Conservation (phyloP, 92 coral and sea anemone species). For the Umimayanthus chanpuru region DNA sequence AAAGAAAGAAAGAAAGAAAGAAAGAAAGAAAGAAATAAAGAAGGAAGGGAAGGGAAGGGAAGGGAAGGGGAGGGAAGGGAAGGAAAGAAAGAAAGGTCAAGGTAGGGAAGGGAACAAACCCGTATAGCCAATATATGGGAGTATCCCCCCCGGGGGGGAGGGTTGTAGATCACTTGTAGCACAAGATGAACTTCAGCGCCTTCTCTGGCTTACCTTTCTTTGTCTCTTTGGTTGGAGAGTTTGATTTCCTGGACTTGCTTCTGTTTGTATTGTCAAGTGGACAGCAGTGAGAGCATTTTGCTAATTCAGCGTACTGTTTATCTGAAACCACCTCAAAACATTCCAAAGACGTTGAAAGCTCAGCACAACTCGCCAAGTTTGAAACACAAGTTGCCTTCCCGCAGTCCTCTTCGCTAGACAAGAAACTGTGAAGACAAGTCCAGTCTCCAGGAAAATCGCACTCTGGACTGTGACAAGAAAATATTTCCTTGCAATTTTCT, state of each 20-base stretch:
- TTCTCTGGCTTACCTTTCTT: slow-evolving; percentile 46
- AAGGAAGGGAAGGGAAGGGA: too few relatives aligned
- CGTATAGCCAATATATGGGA: too few relatives aligned
- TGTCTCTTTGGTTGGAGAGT: slow-evolving; percentile 56
- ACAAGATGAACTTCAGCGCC: neutral
- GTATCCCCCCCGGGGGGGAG: too few relatives aligned
- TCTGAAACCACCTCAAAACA: slow-evolving; percentile 71
- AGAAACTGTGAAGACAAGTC: slow-evolving; percentile 16
- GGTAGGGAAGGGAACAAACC: too few relatives aligned
- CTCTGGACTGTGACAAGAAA: neutral
- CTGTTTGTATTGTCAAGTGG: slow-evolving; percentile 48
- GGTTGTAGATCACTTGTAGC: neutral
- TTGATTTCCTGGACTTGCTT: slow-evolving; percentile 46
- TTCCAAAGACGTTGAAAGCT: slow-evolving; percentile 69
- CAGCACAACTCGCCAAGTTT: slow-evolving; percentile 35
- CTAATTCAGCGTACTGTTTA: slow-evolving; percentile 32
- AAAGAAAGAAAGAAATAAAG: too few relatives aligned
- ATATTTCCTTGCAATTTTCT: neutral
- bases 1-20: too few relatives aligned
- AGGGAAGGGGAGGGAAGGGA: too few relatives aligned
- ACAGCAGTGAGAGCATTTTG: slow-evolving; percentile 41
- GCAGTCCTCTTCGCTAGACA: neutral
- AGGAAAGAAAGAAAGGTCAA: too few relatives aligned
- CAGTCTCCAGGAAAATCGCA: neutral
- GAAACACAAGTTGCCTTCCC: neutral